Evolutionary conservation across 2,797 vertebrate species (phyloP).

Genomic region (Anomalospiza imberbis): DNA sequence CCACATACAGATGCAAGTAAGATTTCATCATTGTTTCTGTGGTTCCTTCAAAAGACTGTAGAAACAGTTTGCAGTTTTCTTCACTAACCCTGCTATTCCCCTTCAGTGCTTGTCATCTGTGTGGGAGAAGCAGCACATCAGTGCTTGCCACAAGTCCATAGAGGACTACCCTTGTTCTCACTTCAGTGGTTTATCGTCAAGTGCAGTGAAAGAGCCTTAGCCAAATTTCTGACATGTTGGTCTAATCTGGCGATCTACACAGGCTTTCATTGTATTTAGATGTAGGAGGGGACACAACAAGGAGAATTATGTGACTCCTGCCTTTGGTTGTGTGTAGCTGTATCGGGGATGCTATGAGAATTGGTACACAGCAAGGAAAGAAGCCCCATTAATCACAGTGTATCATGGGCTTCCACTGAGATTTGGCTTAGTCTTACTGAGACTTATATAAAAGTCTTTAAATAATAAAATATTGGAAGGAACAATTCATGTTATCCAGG

Average conservation of each 20-base stretch:
- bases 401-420: rapidly evolving
- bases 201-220: neutral
- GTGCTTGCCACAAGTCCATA: neutral
- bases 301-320: neutral
- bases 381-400: neutral
- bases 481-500: neutral
- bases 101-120: neutral
- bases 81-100: neutral
- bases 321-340: neutral
- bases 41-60: neutral
- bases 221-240: neutral
- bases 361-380: neutral
- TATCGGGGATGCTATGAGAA: neutral
- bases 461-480: neutral
- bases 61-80: neutral
- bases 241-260: neutral
- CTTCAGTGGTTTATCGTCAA: neutral
- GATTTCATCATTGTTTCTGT: neutral
- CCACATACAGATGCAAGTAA: neutral
- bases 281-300: neutral
- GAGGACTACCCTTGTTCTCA: neutral
- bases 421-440: neutral
- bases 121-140: neutral
- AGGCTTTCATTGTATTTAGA: neutral
- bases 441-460: neutral